Conservation (phyloP, 1,140 invertebrate species). For the Proctacanthus coquilletti region DNA sequence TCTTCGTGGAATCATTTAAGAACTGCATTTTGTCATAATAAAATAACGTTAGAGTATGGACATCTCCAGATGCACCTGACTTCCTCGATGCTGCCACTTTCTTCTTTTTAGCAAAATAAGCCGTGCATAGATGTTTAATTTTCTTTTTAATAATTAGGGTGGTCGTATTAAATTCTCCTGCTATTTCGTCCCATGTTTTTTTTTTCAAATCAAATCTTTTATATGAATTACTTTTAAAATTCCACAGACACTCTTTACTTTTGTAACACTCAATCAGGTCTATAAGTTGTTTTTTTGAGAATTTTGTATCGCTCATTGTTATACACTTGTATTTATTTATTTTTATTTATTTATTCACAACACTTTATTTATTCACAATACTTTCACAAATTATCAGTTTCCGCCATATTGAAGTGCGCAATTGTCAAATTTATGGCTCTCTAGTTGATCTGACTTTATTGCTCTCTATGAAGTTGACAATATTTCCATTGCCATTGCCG, state of each 20-base stretch:
- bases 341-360: no score
- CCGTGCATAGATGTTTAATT: conserved; percentile 6
- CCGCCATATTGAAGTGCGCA: no score
- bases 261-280: conserved; percentile 3
- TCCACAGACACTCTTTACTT: conserved; percentile 6
- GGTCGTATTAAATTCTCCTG: conserved; percentile 1
- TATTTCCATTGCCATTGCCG: no score
- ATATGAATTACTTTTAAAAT: conserved; percentile 1
- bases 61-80: background rate
- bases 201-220: conserved; percentile 3
- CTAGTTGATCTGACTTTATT: no score
- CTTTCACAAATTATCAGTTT: no score
- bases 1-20: no score
- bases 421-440: no score
- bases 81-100: background rate
- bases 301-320: no score
- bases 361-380: no score
- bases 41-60: conserved; percentile 2
- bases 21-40: conserved; percentile 6
- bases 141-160: conserved; percentile 2
- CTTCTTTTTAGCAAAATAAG: conserved; percentile 6
- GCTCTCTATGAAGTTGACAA: no score
- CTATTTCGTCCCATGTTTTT: conserved; percentile 4
- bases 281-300: no score
- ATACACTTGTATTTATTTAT: no score